Evolutionary conservation across 64 coral and sea anemone species (phyloP).

Genomic region (Acropora yongei): DNA sequence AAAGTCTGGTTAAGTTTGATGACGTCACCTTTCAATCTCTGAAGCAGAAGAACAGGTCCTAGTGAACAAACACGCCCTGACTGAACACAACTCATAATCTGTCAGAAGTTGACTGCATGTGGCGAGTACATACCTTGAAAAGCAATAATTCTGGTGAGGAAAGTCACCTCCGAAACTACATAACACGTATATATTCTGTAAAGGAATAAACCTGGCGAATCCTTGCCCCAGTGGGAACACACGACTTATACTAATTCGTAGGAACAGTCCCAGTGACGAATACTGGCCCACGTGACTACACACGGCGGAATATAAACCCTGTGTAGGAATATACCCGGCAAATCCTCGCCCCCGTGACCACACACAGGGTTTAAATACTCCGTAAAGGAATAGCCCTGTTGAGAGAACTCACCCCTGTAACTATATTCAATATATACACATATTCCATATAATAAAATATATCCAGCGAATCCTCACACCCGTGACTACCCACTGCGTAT

Average conservation of each 20-base stretch:
- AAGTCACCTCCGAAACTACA: background rate
- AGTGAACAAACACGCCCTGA: background rate
- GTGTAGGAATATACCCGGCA: background rate
- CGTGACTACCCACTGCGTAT: background rate
- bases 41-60: background rate
- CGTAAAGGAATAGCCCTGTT: background rate
- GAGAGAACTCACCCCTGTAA: conserved; percentile 1
- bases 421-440: background rate
- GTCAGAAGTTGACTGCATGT: background rate
- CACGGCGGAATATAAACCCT: background rate
- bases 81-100: too few relatives aligned
- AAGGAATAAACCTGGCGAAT: background rate
- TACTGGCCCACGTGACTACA: background rate
- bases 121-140: background rate
- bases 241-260: background rate
- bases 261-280: background rate
- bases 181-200: background rate
- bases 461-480: background rate
- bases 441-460: background rate
- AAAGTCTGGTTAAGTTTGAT: conserved; percentile 38
- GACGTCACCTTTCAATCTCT: background rate
- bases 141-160: background rate
- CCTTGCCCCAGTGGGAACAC: background rate
- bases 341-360: background rate
- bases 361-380: background rate